Conservation (phyloP, 2,797 vertebrate genomes). For the Presbytis comata region DNA sequence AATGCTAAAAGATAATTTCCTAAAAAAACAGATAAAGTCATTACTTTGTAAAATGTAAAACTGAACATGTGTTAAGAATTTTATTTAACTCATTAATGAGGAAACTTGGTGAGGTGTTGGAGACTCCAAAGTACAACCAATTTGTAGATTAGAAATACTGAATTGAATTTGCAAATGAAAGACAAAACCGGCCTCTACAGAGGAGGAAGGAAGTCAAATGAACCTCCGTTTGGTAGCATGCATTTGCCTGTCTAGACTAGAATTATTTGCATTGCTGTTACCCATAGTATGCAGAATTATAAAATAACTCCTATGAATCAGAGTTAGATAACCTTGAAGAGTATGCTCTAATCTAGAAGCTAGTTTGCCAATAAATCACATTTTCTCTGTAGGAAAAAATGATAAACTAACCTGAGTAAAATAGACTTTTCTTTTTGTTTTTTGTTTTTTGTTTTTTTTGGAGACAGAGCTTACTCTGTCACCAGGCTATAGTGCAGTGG, state of each 20-base stretch:
- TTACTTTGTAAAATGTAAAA: background rate
- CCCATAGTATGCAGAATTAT: background rate
- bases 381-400: background rate
- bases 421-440: background rate
- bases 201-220: background rate
- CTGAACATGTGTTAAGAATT: background rate
- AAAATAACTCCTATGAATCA: background rate
- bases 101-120: background rate
- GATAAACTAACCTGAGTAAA: background rate
- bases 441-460: no score
- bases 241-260: background rate
- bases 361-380: background rate
- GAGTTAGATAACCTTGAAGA: background rate
- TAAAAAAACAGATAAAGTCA: background rate
- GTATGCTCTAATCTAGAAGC: background rate
- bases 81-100: background rate
- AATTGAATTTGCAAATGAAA: background rate
- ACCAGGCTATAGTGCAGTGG: no score
- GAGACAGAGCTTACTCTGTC: no score
- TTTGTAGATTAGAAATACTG: background rate
- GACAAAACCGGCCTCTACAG: background rate
- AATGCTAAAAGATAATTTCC: background rate
- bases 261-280: background rate
- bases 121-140: background rate
- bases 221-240: background rate